Evolutionary conservation across 2,888 invertebrate species (phyloP), one percentile per base, ranked within the genome.

Genomic region (Chrysopilus asiliformis): DNA sequence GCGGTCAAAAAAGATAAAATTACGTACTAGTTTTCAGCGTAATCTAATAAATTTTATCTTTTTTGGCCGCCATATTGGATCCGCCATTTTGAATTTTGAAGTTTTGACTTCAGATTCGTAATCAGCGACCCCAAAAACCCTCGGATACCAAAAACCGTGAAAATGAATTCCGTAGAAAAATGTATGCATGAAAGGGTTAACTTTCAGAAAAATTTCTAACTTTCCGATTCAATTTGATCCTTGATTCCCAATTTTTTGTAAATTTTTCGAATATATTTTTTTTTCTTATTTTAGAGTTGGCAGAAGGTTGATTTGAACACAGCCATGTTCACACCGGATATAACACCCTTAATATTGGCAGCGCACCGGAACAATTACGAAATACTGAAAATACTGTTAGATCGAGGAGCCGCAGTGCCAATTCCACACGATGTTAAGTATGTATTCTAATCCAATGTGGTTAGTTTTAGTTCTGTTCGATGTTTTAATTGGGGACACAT

Each of bases 291-390:
- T 29, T 40, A 87, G 81, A 87, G 86, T 55, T 87, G 87, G 87
- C 82, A 87, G 58, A 82, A 76, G 57, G 79, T 85, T 27, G 82
- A 87, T 55, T 70, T 77, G 13, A 79, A 79, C 47, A 80, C 78
- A 5, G 82, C 85, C 2, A 79, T 79, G 59, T 91, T 93, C 64
- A 84, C 93, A 0, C 82, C 89, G 0, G 94, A 95, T 60, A 80
- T 94, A 48, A 94, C 94, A 0, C 94, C 94, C 0, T 66, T 95
- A 41, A 84, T 91, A 53, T 66, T 94, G 47, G 93, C 93, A 0
- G 91, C 93, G 17, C 93, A 94, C 56, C 74, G 82, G 54, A 90
- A 94, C 58, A 94, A 94, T 66, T 94, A 93, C 55, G 94, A 94
- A 66, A 94, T 94, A 51, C 71, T 95, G 47, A 94, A 94, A 65